Evolutionary conservation across 2,113 vertebrate species (phyloP), one percentile per base, ranked within the genome.

Genomic region (Rhizomys pruinosus): DNA sequence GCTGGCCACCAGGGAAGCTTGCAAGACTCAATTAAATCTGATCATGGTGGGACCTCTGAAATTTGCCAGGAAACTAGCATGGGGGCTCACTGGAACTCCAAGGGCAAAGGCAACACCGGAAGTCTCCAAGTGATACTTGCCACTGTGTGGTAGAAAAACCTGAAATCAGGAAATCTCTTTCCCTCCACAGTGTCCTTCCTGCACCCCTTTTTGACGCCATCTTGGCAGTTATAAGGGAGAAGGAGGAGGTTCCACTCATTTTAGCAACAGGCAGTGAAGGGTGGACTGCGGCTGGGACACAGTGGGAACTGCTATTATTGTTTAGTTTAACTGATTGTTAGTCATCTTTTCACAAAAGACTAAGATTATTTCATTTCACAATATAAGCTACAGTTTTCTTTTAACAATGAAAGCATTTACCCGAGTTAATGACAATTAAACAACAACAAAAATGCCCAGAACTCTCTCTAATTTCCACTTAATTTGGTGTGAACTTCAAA

Each of bases 291-390:
- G 91, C 61, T 73, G 20, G 84, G 72, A 79, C 63, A 47, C 16
- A 52, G 72, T 78, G 77, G 57, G 23, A 89, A 89, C 44, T 81
- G 63, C 17, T 11, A 64, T 64, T 90, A 15, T 72, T 87, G 77
- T 42, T 44, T 86, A 72, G 19, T 34, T 84, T 85, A 80, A 13
- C 34, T 64, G 52, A 25, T 78, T 20, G 22, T 80, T 39, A 42
- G n/a, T 73, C 69, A 63, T 91, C n/a, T 69, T 93, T 89, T 86
- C 25, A 82, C 22, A 72, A 77, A 44, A 81, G 22, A 72, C 42
- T 79, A 84, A 37, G 69, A 66, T 44, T 61, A 22, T 74, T 84
- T 78, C 8, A 20, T 72, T 88, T 77, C 10, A 22, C 71, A 95
- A 66, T 27, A 81, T 47, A 81, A 76, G 29, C 85, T 27, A 63